Conservation (phyloP, 1,140 invertebrate species). For the Colletes gigas region DNA sequence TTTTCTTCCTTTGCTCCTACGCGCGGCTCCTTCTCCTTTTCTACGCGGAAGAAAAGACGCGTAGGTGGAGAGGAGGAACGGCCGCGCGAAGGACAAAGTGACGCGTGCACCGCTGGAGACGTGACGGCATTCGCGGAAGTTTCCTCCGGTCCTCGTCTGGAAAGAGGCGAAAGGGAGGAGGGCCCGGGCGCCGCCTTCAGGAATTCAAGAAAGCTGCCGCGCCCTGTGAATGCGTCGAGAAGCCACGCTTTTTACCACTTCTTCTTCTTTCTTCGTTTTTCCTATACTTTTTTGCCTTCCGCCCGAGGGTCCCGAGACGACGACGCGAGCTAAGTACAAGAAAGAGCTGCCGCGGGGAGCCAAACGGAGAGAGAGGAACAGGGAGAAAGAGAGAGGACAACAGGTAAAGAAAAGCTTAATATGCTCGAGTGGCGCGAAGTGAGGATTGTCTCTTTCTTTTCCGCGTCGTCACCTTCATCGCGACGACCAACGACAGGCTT, state of each 20-base stretch:
- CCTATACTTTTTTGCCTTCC: constrained; percentile 4
- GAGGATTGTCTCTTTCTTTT: constrained; percentile 59
- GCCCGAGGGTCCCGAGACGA: constrained; percentile 29
- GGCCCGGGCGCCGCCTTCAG: constrained; percentile 48
- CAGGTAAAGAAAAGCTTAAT: constrained; percentile 56
- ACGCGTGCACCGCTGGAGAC: constrained; percentile 50
- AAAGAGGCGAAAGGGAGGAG: background rate
- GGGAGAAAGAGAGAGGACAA: background rate
- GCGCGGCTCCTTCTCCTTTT: constrained; percentile 31
- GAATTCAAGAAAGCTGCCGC: constrained; percentile 66
- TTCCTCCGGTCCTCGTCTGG: constrained; percentile 24
- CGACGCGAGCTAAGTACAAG: constrained; percentile 21
- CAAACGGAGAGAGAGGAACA: constrained; percentile 1
- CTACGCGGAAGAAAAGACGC: constrained; percentile 46
- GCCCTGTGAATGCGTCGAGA: constrained; percentile 57
- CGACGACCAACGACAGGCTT: constrained; percentile 34
- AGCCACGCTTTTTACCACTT: constrained; percentile 52
- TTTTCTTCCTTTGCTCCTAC: constrained; percentile 27
- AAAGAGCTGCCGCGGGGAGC: constrained; percentile 3
- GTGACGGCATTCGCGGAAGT: constrained; percentile 45
- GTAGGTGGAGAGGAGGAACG: constrained; percentile 27
- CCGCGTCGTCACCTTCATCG: constrained; percentile 26
- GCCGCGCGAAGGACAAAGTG: constrained; percentile 66
- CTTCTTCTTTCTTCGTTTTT: constrained; percentile 34
- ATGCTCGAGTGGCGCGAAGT: constrained; percentile 55